Base-by-base conservation (phyloP, 2,797 vertebrate genomes). In the Limosa lapponica region DNA sequence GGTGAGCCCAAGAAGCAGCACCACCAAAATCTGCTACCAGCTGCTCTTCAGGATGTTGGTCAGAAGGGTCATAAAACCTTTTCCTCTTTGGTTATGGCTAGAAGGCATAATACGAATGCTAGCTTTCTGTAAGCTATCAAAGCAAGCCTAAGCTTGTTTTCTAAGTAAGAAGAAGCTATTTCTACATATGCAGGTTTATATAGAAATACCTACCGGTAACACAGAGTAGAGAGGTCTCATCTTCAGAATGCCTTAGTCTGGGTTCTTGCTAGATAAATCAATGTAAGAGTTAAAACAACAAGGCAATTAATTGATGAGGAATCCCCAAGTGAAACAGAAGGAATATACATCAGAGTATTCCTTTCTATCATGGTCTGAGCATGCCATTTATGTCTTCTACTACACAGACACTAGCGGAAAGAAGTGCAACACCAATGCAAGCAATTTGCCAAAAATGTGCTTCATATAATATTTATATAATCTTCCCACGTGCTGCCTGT, bases 401-500 rank as follows among this genome's bases (percentile, higher is more conserved):
- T 64, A 25, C 30, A 27, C 34, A 75, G 41, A 52, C 46, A 73
- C 19, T n/a, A 27, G 59, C 54, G 58, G 73, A 59, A 90, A 92
- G 34, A 84, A 92, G 70, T 37, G 13, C 52, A 89, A 55, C 39
- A 78, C 32, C 52, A 75, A 7, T 46, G 71, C 36, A 79, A 91
- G 34, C 32, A 37, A 46, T 27, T 44, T 85, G 62, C 58, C 70
- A 75, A 89, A 92, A 89, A 72, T n/a, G 27, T 49, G 37, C 44
- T 87, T 69, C 69, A 79, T 92, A 30, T 24, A 94, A 82, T 87
- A 84, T 89, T 96, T 87, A 94, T 58, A 52, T 82, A 84, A 82
- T 79, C 71, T 71, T 70, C 57, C 52, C 32, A 27, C 1, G 1
- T 19, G 37, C 78, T 93, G 82, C 62, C 55, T 85, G 74, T 69